A percentile compares a stretch with the other conserved stretches of the same genome.
These are phyloP conservation scores for Tetragonula clypearis DNA, from an alignment of 1,140 invertebrate genomes.

Conservation along the genomic window DNA sequence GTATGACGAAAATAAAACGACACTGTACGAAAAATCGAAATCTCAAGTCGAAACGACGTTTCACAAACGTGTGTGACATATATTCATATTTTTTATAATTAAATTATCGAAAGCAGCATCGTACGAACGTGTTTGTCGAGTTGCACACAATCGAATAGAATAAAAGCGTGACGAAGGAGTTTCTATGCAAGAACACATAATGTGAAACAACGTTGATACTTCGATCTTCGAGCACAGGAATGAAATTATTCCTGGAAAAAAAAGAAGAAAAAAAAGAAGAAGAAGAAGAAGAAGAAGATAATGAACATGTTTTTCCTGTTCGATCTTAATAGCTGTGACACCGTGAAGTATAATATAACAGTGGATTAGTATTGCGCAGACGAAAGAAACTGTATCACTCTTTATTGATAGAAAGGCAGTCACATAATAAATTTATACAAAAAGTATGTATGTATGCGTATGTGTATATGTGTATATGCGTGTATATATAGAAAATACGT, in stretches of 20 bases:
- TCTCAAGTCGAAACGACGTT: background rate
- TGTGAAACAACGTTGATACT: background rate
- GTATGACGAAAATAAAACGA: background rate
- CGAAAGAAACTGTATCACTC: conserved; percentile 33
- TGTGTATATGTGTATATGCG: background rate
- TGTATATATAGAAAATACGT: conserved; percentile 42
- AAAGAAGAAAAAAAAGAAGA: background rate
- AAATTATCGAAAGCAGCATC: background rate
- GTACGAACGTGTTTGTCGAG: background rate
- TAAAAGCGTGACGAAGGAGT: background rate
- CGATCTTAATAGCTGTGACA: background rate
- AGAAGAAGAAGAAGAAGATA: background rate
- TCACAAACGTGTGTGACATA: background rate
- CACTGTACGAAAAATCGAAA: background rate
- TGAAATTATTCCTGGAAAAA: conserved; percentile 22
- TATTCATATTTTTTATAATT: background rate
- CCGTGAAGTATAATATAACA: background rate
- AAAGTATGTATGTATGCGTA: conserved; percentile 19
- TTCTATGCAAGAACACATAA: background rate
- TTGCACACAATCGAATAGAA: background rate
- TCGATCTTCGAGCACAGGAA: background rate
- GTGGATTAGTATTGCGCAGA: background rate
- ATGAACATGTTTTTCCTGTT: background rate
- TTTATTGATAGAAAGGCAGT: conserved; percentile 66
- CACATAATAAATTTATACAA: conserved; percentile 56